Base-by-base conservation (phyloP, 1,140 invertebrate genomes). In the Habropoda laboriosa region DNA sequence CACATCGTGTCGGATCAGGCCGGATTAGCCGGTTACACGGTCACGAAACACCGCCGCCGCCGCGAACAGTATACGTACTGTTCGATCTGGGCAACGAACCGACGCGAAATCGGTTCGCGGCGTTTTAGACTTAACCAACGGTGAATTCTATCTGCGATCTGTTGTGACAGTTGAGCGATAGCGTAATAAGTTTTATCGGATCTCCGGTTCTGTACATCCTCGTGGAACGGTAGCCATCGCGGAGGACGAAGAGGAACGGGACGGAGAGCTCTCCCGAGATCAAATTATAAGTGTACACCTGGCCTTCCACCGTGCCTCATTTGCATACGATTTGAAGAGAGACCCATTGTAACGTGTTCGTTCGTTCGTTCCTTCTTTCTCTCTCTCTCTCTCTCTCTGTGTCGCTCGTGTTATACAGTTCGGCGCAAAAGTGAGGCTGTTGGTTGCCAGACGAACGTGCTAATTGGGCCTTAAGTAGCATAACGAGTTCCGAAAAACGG, bases 321-420 rank as follows among this genome's bases (percentile, higher is more conserved):
- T 91, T 88, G 86, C 88, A 91, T 90, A 86, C 80, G 84, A 87
- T 90, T 90, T 86, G 86, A 87, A 81, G 45, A 83, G 89, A 71
- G 66, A 60, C 45, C 18, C 53, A 57, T 73, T 73, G 38, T 78
- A n/a, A 49, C 27, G 27, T 7, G 35, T n/a, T n/a, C n/a, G n/a
- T n/a, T n/a, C n/a, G n/a, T n/a, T n/a, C n/a, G n/a, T n/a, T n/a
- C n/a, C n/a, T n/a, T n/a, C n/a, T 3, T 47, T 16, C 5, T 57
- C 27, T 27, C 16, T 24, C 21, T 58, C 53, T 13, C 35, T 38
- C 35, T 42, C 32, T 61, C 57, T 70, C 32, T n/a, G n/a, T n/a
- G n/a, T n/a, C 35, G 21, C 57, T 38, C 30, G 30, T 7, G n/a
- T 21, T 30, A 55, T 68, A 76, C 74, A 76, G 74, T 68, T 24